Evolutionary conservation across 2,797 vertebrate species (phyloP), one percentile per base, ranked within the genome.

Genomic region (Caiman crocodilus): DNA sequence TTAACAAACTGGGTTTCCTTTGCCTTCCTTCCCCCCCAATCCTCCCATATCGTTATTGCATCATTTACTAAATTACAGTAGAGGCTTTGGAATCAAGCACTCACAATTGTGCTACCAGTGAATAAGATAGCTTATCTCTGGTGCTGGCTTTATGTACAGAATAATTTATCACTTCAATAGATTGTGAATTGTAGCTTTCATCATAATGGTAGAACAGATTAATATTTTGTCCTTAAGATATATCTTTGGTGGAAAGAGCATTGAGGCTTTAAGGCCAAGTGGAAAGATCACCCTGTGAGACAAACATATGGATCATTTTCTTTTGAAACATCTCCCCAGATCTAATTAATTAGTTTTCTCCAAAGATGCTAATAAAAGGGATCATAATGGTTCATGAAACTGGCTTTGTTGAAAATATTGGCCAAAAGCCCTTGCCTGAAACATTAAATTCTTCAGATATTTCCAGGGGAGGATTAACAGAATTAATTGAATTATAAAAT

Each of bases 401-500:
- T 69, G 18, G 35, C 85, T 87, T 84, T 87, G 59, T 25, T 91
- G 30, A 92, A 91, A 90, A 9, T 63, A 73, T 82, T 94, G 80
- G 63, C 28, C 84, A 61, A 88, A 94, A 78, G 2, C 18, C 60
- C 18, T 59, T 81, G 42, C 16, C 77, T 73, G 30, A 91, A 85
- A 87, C 65, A 92, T 21, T 3, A 81, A 59, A 88, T 92, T 95
- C 86, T 87, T 95, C 58, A 82, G 20, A 42, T 85, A 80, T 64
- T 95, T 94, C 74, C 90, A 83, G 15, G 63, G 25, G 82, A 28
- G 25, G 30, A 94, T 93, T 89, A 93, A 96, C 90, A 92, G 87
- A 91, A 78, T 93, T 93, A 81, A 88, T 92, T 92, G 71, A 89
- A 84, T 92, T 91, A 73, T 73, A 80, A 92, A 92, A 78, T 82